These are phyloP conservation scores for Platichthys flesus DNA, from an alignment of 2,113 vertebrate species.

Conservation along the genomic window DNA sequence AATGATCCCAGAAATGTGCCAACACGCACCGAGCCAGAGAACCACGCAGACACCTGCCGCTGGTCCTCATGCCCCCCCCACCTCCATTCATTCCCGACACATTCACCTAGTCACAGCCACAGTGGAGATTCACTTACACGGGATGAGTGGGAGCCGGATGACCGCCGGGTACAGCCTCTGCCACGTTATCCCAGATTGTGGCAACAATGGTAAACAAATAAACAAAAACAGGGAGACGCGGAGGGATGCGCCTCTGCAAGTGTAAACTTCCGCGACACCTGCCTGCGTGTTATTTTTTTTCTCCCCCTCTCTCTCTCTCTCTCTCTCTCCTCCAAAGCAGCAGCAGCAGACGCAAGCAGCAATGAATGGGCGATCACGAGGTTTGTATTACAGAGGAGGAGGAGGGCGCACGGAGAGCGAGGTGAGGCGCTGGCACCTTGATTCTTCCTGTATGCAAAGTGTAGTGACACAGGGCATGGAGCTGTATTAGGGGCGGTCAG, in stretches of 20 bases:
- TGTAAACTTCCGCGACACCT: constrained; percentile 21
- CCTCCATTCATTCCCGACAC: constrained; percentile 5
- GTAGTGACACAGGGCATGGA: background rate
- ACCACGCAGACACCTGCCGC: constrained; percentile 1
- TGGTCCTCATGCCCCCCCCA: background rate
- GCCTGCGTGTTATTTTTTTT: constrained; percentile 7
- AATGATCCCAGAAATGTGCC: background rate
- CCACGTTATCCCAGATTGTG: constrained; percentile 59
- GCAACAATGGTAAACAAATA: background rate
- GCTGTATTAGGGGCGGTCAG: background rate
- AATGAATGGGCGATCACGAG: constrained; percentile 80
- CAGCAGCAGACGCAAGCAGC: constrained; percentile 61
- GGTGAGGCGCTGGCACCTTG: constrained; percentile 68
- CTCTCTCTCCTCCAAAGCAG: constrained; percentile 18
- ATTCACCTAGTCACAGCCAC: background rate
- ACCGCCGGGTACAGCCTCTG: constrained; percentile 70
- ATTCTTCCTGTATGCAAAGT: constrained; percentile 42
- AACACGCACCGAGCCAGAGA: constrained; percentile 15
- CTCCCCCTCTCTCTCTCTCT: background rate
- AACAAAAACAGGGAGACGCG: constrained; percentile 39
- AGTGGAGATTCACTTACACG: constrained; percentile 77
- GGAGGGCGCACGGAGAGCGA: constrained; percentile 56
- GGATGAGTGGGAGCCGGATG: constrained; percentile 69
- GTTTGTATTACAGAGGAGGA: constrained; percentile 74
- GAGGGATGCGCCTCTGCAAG: constrained; percentile 18